These are phyloP conservation scores for Aspiorhynchus laticeps DNA, from an alignment of 2,113 vertebrate species.

Conservation along the genomic window DNA sequence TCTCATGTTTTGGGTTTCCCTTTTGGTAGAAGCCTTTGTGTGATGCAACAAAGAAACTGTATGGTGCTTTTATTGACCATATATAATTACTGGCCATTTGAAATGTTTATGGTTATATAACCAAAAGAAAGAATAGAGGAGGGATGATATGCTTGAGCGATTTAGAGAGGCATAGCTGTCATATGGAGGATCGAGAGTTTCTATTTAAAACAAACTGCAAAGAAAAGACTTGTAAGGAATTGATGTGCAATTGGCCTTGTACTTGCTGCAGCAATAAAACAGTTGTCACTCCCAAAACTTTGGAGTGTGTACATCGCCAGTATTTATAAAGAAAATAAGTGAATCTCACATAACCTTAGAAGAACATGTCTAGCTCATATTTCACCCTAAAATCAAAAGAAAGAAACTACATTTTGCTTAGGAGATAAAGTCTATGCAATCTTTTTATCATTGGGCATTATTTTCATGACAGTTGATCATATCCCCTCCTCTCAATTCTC, in stretches of 20 bases:
- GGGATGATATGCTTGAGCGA: constrained; percentile 40
- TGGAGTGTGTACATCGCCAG: neutral
- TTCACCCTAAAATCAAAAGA: neutral
- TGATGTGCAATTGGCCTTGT: neutral
- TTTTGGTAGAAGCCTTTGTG: constrained; percentile 28
- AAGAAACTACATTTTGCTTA: neutral
- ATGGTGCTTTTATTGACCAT: constrained; percentile 30
- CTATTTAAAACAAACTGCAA: constrained; percentile 9
- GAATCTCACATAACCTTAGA: neutral
- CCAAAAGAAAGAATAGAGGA: constrained; percentile 10
- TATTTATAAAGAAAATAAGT: neutral
- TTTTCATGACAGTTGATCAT: neutral
- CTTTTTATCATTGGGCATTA: neutral
- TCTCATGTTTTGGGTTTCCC: constrained; percentile 14
- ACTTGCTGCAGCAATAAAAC: neutral
- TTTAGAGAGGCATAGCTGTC: constrained; percentile 23
- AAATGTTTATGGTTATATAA: constrained; percentile 52
- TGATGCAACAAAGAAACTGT: constrained; percentile 44
- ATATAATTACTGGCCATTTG: constrained; percentile 39
- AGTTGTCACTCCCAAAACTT: neutral
- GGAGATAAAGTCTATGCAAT: neutral
- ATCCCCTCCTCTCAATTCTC: neutral
- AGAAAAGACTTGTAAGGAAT: neutral
- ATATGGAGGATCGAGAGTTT: neutral
- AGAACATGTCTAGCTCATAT: neutral